Percentiles rank a stretch among this genome's conserved stretches.
These are phyloP conservation scores for Scatophagus argus DNA, from an alignment of 2,113 vertebrate genomes.

Conservation along the genomic window DNA sequence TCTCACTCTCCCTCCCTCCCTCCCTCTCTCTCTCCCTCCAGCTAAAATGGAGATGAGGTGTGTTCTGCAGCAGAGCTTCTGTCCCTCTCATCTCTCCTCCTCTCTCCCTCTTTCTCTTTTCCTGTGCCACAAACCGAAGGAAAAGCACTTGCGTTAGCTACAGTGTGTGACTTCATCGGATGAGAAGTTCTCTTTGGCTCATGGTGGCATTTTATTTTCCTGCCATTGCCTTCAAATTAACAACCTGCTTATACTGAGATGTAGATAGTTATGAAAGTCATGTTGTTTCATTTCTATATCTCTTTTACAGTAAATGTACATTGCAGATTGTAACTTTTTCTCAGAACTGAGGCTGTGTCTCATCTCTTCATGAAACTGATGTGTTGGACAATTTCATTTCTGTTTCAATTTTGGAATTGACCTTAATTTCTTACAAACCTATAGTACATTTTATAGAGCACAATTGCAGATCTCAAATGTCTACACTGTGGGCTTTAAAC, in stretches of 20 bases:
- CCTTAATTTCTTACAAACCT: not conserved
- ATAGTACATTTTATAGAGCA: not conserved
- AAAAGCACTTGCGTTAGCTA: constrained; percentile 40
- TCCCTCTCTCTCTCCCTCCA: constrained; percentile 57
- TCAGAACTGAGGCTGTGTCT: not conserved
- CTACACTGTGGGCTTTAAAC: not conserved
- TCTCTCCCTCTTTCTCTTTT: constrained; percentile 42
- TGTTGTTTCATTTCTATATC: not conserved
- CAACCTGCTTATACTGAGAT: constrained; percentile 13
- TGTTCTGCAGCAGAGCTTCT: constrained; percentile 77
- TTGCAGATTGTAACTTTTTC: not conserved
- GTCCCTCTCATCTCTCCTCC: constrained; percentile 62
- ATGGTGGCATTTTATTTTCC: constrained; percentile 14
- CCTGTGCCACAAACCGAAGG: constrained; percentile 45
- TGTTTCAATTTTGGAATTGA: not conserved
- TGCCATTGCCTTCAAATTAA: constrained; percentile 18
- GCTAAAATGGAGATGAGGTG: constrained; percentile 77
- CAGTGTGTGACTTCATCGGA: constrained; percentile 36
- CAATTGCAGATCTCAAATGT: not conserved
- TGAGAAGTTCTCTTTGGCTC: constrained; percentile 48
- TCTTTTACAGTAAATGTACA: not conserved
- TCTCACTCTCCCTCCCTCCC: constrained; percentile 38
- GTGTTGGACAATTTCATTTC: not conserved
- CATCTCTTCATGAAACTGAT: not conserved
- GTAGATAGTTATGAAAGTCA: not conserved